Evolutionary conservation across 2,113 vertebrate genomes (phyloP).

Genomic region (Atherinomorus stipes): DNA sequence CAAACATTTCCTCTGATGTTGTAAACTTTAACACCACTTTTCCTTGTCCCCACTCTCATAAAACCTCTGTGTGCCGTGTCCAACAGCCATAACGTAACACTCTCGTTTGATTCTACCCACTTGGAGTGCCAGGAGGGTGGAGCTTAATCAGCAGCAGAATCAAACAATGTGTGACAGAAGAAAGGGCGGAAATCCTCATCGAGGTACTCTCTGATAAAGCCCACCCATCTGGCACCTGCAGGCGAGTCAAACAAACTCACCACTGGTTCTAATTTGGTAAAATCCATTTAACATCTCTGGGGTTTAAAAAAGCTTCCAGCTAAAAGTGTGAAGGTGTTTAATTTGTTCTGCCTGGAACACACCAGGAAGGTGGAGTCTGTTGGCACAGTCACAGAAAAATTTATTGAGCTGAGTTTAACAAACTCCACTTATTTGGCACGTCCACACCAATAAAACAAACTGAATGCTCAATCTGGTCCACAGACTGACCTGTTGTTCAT

Average conservation of each 20-base stretch:
- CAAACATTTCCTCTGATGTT: slow-evolving; percentile 49
- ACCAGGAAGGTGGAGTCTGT: neutral
- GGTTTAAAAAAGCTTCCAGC: neutral
- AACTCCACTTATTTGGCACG: neutral
- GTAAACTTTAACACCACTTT: slow-evolving; percentile 48
- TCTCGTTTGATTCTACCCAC: slow-evolving; percentile 8
- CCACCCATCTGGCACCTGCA: neutral
- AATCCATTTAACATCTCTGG: too few species aligned
- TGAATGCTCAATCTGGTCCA: too few species aligned
- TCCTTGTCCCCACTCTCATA: slow-evolving; percentile 26
- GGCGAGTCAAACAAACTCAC: neutral
- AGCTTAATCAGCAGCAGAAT: slow-evolving; percentile 14
- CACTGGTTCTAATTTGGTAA: too few species aligned
- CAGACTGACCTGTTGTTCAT: too few species aligned
- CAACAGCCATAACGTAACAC: slow-evolving; percentile 39
- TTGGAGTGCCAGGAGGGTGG: slow-evolving; percentile 51
- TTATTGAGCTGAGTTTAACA: neutral
- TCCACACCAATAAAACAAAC: neutral
- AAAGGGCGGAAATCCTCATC: too few species aligned
- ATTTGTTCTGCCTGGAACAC: neutral
- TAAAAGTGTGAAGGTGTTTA: neutral
- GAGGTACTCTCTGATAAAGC: neutral
- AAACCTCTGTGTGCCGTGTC: slow-evolving; percentile 4
- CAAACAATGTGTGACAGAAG: neutral
- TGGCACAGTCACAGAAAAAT: too few species aligned